Evolutionary conservation across 2,888 invertebrate species (phyloP).

Genomic region (Lymantria monacha): DNA sequence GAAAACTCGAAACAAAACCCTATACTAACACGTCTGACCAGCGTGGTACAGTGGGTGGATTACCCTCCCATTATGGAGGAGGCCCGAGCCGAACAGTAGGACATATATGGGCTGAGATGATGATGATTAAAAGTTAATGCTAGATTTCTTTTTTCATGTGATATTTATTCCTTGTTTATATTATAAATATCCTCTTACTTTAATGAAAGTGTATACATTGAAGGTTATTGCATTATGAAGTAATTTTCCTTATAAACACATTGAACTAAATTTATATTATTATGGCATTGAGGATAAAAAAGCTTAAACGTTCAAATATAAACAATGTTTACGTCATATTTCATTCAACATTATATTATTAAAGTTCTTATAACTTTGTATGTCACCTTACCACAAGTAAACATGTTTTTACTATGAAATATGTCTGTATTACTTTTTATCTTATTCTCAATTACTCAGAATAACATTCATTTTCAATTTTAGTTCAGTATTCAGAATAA

Average conservation of each 20-base stretch:
- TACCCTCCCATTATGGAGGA: too few relatives aligned
- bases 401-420: conserved; percentile 14
- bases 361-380: conserved; percentile 19
- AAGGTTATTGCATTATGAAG: too few relatives aligned
- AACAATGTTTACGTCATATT: neutral
- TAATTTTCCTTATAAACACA: neutral
- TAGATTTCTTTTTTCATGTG: too few relatives aligned
- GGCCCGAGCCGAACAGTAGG: too few relatives aligned
- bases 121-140: too few relatives aligned
- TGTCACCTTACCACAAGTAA: conserved; percentile 22
- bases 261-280: neutral
- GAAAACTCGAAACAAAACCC: too few relatives aligned
- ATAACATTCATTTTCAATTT: neutral
- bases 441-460: neutral
- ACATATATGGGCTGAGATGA: too few relatives aligned
- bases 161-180: too few relatives aligned
- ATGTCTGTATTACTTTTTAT: neutral
- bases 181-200: too few relatives aligned
- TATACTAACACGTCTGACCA: too few relatives aligned
- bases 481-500: neutral
- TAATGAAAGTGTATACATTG: too few relatives aligned
- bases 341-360: conserved; percentile 7
- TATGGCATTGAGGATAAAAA: neutral
- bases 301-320: neutral
- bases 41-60: too few relatives aligned